Evolutionary conservation across 2,888 invertebrate species (phyloP).

Genomic region (Sabatieria punctata): DNA sequence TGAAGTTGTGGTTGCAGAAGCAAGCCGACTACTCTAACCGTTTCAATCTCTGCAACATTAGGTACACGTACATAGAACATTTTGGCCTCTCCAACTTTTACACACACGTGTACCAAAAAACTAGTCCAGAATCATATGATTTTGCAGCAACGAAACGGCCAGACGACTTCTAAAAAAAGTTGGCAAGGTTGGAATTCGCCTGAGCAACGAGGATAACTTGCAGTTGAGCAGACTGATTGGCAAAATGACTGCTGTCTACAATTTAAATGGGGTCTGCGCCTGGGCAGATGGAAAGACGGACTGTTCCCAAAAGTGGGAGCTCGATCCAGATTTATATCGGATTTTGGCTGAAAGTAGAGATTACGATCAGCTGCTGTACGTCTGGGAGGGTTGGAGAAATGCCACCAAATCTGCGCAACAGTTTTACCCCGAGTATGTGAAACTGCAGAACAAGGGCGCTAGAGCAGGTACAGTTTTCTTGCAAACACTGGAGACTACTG

Average conservation of each 20-base stretch:
- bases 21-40: no score
- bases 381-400: constrained; percentile 65
- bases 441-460: constrained; percentile 52
- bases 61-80: no score
- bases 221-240: background rate
- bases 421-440: constrained; percentile 57
- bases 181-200: background rate
- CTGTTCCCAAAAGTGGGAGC: background rate
- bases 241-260: constrained; percentile 1
- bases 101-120: no score
- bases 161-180: no score
- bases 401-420: constrained; percentile 55
- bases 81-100: no score
- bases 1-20: background rate
- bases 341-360: constrained; percentile 42
- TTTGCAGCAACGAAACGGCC: no score
- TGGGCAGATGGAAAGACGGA: background rate
- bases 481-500: no score
- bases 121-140: no score
- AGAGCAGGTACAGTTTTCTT: no score
- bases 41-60: no score
- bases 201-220: background rate
- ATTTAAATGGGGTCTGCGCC: background rate
- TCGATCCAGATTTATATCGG: background rate
- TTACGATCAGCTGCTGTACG: constrained; percentile 53